phyloP scores from a whole-genome alignment of 2,888 invertebrate species.

The Dorcus parallelipipedus region DNA sequence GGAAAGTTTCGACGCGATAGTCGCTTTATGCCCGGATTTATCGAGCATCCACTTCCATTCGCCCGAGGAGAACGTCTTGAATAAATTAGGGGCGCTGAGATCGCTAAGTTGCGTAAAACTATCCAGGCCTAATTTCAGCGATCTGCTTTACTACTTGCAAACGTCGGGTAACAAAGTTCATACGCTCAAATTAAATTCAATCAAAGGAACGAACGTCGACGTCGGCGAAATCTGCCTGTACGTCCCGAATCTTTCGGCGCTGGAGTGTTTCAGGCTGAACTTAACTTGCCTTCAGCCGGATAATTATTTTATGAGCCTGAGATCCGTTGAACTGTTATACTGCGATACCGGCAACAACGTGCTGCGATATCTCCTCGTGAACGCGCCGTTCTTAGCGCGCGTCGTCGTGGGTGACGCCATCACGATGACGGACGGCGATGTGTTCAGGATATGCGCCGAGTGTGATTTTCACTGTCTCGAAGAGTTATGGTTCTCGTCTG shows the following conservation, averaged over 20 bases:
- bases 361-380: conserved; percentile 60
- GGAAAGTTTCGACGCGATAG: conserved; percentile 58
- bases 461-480: conserved; percentile 62
- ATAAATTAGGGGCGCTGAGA: conserved; percentile 51
- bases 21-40: conserved; percentile 59
- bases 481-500: conserved; percentile 67
- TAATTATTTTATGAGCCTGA: conserved; percentile 58
- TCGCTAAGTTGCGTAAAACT: conserved; percentile 58
- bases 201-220: conserved; percentile 36
- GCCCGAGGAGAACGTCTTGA: conserved; percentile 56
- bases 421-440: conserved; percentile 64
- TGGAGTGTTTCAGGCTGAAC: conserved; percentile 67
- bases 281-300: conserved; percentile 56
- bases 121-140: conserved; percentile 60
- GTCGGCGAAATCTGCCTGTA: conserved; percentile 36
- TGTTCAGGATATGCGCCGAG: conserved; percentile 63
- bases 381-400: conserved; percentile 58
- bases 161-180: conserved; percentile 42
- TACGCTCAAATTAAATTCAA: conserved; percentile 38
- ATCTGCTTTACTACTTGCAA: conserved; percentile 57
- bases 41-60: conserved; percentile 65
- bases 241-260: conserved; percentile 54
- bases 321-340: conserved; percentile 65
- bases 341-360: conserved; percentile 58
- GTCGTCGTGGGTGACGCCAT: conserved; percentile 65